Percentiles rank a stretch among this genome's conserved stretches.
Conservation (phyloP, 2,797 vertebrate genomes). For the Bovichtus variegatus region DNA sequence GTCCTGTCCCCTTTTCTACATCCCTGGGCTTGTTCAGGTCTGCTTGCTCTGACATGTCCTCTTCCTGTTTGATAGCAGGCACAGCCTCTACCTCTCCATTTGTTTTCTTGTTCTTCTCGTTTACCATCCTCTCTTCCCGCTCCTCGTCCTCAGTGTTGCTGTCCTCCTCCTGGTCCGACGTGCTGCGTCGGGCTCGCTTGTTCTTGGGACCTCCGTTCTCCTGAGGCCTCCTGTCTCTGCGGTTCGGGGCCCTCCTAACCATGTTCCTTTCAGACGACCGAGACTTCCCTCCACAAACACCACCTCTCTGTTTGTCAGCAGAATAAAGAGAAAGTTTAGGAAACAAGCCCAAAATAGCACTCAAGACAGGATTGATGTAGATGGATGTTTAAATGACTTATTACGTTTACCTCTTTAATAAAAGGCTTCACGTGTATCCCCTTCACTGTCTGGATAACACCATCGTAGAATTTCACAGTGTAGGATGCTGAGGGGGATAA, state of each 20-base stretch:
- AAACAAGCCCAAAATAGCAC: background rate
- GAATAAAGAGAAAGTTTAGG: background rate
- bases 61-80: conserved; percentile 56
- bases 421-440: conserved; percentile 97
- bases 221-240: conserved; percentile 71
- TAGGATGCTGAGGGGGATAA: conserved; percentile 88
- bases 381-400: background rate
- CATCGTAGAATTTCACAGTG: conserved; percentile 98
- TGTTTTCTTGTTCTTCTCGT: conserved; percentile 59
- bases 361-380: background rate
- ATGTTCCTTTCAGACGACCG: conserved; percentile 70
- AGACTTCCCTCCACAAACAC: conserved; percentile 59
- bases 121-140: conserved; percentile 41
- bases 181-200: conserved; percentile 78
- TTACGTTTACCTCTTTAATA: conserved; percentile 90
- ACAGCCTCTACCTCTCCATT: conserved; percentile 59
- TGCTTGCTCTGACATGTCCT: conserved; percentile 33
- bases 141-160: conserved; percentile 80
- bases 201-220: conserved; percentile 78
- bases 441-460: conserved; percentile 97
- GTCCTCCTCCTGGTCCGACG: conserved; percentile 80
- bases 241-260: conserved; percentile 69
- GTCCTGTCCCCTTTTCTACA: conserved; percentile 39
- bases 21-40: conserved; percentile 55
- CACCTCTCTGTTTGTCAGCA: conserved; percentile 69